Percentiles rank a stretch among this genome's conserved stretches.
These are phyloP conservation scores for Euthynnus affinis DNA, from an alignment of 2,797 vertebrate species.

Conservation along the genomic window DNA sequence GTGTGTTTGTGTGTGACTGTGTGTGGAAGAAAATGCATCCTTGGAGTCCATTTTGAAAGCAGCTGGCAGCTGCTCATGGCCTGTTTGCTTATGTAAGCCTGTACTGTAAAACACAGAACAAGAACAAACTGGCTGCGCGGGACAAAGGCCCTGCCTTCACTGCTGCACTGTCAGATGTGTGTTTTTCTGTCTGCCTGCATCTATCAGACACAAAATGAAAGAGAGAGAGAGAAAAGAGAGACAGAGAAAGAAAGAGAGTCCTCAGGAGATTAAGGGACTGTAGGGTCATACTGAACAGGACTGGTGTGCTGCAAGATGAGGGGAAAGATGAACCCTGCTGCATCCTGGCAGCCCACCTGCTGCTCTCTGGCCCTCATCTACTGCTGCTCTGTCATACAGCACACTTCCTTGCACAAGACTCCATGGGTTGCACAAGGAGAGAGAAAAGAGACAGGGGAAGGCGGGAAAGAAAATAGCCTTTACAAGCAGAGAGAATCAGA, in stretches of 20 bases:
- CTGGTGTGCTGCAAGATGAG: conserved; percentile 55
- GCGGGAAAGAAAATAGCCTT: conserved; percentile 27
- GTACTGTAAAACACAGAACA: conserved; percentile 67
- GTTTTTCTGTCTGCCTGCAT: conserved; percentile 46
- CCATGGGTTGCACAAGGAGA: conserved; percentile 40
- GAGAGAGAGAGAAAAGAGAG: conserved; percentile 15
- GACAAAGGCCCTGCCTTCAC: conserved; percentile 64
- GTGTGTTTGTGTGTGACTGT: conserved; percentile 34
- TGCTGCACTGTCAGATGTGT: conserved; percentile 45
- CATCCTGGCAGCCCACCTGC: conserved; percentile 67
- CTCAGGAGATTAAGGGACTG: conserved; percentile 35
- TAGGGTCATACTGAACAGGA: conserved; percentile 32
- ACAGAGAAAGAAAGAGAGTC: conserved; percentile 14
- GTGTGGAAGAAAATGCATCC: conserved; percentile 49
- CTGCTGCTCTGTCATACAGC: conserved; percentile 56
- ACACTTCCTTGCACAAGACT: conserved; percentile 55
- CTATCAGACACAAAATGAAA: conserved; percentile 25
- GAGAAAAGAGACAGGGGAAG: conserved; percentile 1
- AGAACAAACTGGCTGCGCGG: conserved; percentile 62
- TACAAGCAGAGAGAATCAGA: conserved; percentile 15
- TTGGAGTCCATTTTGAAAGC: conserved; percentile 60
- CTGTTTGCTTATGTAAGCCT: conserved; percentile 74
- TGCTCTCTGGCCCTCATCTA: conserved; percentile 57
- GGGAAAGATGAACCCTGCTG: conserved; percentile 58
- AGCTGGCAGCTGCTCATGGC: conserved; percentile 59